Conservation (phyloP, 2,113 vertebrate genomes). For the Clarias macrocephalus region DNA sequence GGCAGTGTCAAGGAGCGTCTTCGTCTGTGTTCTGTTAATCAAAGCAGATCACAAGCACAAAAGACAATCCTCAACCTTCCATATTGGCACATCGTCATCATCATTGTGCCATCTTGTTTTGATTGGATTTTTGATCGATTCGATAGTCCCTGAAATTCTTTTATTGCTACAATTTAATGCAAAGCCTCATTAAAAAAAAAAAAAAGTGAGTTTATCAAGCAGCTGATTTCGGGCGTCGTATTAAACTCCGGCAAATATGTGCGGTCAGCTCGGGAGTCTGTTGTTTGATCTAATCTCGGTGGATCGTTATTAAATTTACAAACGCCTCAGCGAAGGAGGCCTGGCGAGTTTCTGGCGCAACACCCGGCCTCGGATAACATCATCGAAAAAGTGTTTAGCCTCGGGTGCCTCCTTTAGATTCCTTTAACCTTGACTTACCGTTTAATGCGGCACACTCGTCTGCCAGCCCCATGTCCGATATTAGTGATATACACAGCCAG, state of each 20-base stretch:
- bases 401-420: conserved; percentile 73
- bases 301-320: conserved; percentile 73
- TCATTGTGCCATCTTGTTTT: conserved; percentile 36
- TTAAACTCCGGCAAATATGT: conserved; percentile 38
- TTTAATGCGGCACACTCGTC: conserved; percentile 72
- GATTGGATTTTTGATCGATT: conserved; percentile 37
- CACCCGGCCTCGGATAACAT: conserved; percentile 69
- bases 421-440: conserved; percentile 79
- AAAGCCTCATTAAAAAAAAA: neutral
- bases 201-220: conserved; percentile 56
- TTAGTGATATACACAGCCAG: conserved; percentile 74
- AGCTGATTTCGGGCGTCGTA: conserved; percentile 59
- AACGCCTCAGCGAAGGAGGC: conserved; percentile 67
- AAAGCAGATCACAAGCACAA: neutral
- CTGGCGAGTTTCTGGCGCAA: conserved; percentile 63
- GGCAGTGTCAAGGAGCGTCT: neutral
- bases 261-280: conserved; percentile 66
- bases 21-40: neutral
- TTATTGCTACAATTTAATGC: neutral
- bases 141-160: conserved; percentile 53
- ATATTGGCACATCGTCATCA: neutral
- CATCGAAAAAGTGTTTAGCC: conserved; percentile 71
- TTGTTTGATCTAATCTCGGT: conserved; percentile 73
- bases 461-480: conserved; percentile 77
- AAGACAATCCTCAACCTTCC: neutral